Percentiles rank a stretch among this genome's conserved stretches.
These are phyloP conservation scores for Rhinella marina DNA, from an alignment of 2,797 vertebrate species.

Conservation along the genomic window DNA sequence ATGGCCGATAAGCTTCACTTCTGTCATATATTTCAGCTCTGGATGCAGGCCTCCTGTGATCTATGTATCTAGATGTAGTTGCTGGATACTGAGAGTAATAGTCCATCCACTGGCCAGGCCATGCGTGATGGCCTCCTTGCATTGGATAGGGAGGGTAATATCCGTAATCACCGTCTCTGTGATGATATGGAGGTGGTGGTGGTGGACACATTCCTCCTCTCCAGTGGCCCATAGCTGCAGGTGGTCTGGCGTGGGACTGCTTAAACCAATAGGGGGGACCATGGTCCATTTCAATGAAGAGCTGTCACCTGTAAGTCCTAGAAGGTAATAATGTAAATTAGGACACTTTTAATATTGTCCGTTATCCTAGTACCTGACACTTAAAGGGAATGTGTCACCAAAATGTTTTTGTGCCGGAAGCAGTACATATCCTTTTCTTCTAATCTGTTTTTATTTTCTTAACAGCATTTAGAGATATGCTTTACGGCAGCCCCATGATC, in stretches of 20 bases:
- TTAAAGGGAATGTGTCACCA: too few relatives aligned
- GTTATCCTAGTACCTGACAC: too few relatives aligned
- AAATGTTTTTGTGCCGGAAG: too few relatives aligned
- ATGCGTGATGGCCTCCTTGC: rapidly evolving
- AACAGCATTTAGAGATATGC: too few relatives aligned
- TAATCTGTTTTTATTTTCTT: too few relatives aligned
- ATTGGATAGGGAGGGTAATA: slow-evolving; percentile 55
- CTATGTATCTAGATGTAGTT: background rate
- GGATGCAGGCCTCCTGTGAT: background rate
- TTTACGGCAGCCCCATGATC: too few relatives aligned
- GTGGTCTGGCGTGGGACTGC: slow-evolving; percentile 46
- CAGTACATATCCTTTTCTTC: too few relatives aligned
- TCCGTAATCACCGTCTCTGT: slow-evolving; percentile 57
- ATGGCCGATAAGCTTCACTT: background rate
- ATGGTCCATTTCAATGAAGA: slow-evolving; percentile 68
- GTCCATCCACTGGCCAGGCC: slow-evolving; percentile 62
- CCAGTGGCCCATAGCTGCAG: background rate
- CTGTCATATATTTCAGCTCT: slow-evolving; percentile 1
- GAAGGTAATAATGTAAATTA: background rate
- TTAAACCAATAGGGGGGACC: slow-evolving; percentile 25
- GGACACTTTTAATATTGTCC: too few relatives aligned
- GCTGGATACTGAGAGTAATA: background rate
- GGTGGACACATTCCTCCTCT: slow-evolving; percentile 39
- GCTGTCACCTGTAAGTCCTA: background rate
- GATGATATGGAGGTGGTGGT: rapidly evolving